A percentile compares a stretch with the other conserved stretches of the same genome.
Conservation (phyloP, 1,140 invertebrate species). For the Eupristina koningsbergeri region DNA sequence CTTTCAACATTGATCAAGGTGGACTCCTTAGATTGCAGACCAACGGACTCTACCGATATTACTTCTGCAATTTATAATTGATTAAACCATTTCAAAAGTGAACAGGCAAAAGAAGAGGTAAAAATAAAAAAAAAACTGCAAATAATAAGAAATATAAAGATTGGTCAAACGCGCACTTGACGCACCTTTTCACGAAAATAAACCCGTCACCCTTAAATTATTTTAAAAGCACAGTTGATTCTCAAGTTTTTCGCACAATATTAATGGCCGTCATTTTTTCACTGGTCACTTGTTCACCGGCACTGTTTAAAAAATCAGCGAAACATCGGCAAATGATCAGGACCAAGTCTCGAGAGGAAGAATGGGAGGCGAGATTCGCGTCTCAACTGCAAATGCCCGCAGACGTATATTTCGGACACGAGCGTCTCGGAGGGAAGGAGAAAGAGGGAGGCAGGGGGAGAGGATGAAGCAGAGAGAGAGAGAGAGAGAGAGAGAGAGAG, state of each 20-base stretch:
- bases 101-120: background rate
- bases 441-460: background rate
- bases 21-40: background rate
- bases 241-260: background rate
- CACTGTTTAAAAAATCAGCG: background rate
- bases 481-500: constrained; percentile 19
- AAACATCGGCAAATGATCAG: background rate
- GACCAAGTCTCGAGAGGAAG: background rate
- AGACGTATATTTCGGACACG: background rate
- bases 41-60: background rate
- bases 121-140: background rate
- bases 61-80: background rate
- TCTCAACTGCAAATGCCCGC: background rate
- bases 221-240: no score
- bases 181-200: background rate
- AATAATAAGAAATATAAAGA: background rate
- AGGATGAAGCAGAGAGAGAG: no score
- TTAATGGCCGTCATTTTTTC: background rate
- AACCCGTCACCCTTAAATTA: background rate
- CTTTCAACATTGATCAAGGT: background rate
- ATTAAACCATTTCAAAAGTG: background rate
- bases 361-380: background rate
- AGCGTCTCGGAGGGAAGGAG: background rate
- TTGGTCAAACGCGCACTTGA: background rate
- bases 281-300: background rate